These are phyloP conservation scores for Argyresthia albistria DNA, from an alignment of 2,888 invertebrate species.

Conservation along the genomic window DNA sequence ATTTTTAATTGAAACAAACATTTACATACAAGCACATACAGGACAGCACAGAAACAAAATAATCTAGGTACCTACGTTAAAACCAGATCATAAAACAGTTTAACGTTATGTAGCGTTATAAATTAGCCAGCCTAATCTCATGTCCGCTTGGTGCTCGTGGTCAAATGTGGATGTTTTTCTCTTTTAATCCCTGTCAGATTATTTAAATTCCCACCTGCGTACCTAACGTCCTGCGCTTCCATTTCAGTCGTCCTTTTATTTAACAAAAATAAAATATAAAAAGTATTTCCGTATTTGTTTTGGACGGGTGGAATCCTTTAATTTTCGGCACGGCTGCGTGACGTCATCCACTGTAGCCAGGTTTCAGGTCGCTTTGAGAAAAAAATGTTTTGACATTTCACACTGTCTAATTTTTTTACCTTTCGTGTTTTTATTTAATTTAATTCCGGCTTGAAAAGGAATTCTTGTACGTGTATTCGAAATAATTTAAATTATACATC, in stretches of 20 bases:
- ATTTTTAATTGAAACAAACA: too few species aligned
- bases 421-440: constrained; percentile 20
- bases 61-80: background rate
- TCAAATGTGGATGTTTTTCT: constrained; percentile 67
- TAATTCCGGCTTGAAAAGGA: background rate
- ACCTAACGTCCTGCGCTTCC: constrained; percentile 30
- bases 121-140: constrained; percentile 30
- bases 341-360: constrained; percentile 20
- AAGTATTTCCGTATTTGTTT: constrained; percentile 69
- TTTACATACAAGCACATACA: too few species aligned
- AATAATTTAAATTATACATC: constrained; percentile 15
- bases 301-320: constrained; percentile 68
- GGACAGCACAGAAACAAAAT: background rate
- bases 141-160: constrained; percentile 39
- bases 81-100: too few species aligned
- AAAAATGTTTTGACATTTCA: constrained; percentile 46
- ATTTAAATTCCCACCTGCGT: constrained; percentile 72
- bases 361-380: constrained; percentile 35
- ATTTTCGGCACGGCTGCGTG: constrained; percentile 63
- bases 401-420: constrained; percentile 28
- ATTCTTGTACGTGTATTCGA: background rate
- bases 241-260: constrained; percentile 50
- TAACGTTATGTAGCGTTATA: too few species aligned
- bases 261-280: constrained; percentile 68
- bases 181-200: constrained; percentile 72